A percentile compares a stretch with the other conserved stretches of the same genome.
Conservation (phyloP, 2,113 vertebrate genomes). For the Channa argus region DNA sequence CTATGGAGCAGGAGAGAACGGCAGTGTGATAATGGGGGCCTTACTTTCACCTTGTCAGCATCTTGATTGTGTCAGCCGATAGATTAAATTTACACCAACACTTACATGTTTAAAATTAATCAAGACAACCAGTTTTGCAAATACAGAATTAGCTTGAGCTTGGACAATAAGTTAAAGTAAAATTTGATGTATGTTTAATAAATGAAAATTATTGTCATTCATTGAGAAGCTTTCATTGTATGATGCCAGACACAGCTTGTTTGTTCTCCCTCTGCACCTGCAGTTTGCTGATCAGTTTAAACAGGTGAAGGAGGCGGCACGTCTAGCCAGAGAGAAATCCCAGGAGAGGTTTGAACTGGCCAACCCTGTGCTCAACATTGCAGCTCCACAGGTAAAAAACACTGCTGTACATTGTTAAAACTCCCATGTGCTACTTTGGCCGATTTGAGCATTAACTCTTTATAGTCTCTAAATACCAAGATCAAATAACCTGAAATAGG, state of each 20-base stretch:
- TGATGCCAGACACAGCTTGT: background rate
- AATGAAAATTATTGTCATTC: background rate
- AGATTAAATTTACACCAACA: too few species aligned
- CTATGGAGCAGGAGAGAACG: too few species aligned
- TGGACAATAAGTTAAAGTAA: background rate
- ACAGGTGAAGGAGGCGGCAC: constrained; percentile 93
- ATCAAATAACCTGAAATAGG: background rate
- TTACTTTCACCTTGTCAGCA: too few species aligned
- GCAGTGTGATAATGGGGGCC: too few species aligned
- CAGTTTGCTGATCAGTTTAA: constrained; percentile 96
- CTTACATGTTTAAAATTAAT: too few species aligned
- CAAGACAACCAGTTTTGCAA: background rate
- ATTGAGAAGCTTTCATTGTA: background rate
- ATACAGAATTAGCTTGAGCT: background rate
- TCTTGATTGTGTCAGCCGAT: too few species aligned
- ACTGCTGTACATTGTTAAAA: constrained; percentile 5
- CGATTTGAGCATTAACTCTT: constrained; percentile 2
- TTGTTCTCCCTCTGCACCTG: constrained; percentile 15
- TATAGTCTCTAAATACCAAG: background rate
- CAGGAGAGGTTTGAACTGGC: constrained; percentile 95
- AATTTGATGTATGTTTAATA: too few species aligned
- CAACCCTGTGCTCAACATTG: constrained; percentile 88
- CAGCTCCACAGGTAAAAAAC: constrained; percentile 90
- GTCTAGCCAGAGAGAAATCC: constrained; percentile 93
- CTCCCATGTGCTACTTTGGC: background rate